Evolutionary conservation across 2,113 vertebrate genomes (phyloP).

Genomic region (Psophia crepitans): DNA sequence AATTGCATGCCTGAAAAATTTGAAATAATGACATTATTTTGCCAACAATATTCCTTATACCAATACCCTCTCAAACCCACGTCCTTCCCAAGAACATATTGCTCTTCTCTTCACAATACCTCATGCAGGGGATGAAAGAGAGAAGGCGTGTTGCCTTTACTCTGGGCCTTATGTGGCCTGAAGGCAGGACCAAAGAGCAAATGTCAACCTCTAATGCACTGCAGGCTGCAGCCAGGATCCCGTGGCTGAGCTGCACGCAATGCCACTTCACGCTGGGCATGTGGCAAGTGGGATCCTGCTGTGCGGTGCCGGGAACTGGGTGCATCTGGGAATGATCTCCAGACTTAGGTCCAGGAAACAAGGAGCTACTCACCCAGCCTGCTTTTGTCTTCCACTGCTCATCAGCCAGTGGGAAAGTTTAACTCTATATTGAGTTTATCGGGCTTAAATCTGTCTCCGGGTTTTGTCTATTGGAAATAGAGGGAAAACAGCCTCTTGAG

Average conservation of each 20-base stretch:
- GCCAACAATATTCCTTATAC: neutral
- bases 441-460: neutral
- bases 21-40: neutral
- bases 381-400: constrained; percentile 11
- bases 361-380: neutral
- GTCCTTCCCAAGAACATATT: neutral
- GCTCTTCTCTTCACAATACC: neutral
- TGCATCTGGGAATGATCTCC: constrained; percentile 5
- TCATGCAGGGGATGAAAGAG: neutral
- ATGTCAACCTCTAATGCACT: neutral
- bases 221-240: neutral
- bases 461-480: neutral
- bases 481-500: neutral
- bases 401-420: neutral
- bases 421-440: neutral
- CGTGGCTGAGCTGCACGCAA: neutral
- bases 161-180: neutral
- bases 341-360: constrained; percentile 19
- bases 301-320: neutral
- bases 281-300: neutral
- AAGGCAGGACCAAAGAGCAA: neutral
- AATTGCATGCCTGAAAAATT: neutral
- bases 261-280: neutral
- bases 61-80: neutral
- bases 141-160: neutral